Evolutionary conservation across 2,113 vertebrate genomes (phyloP), one percentile per base, ranked within the genome.

Genomic region (Cinclus cinclus): DNA sequence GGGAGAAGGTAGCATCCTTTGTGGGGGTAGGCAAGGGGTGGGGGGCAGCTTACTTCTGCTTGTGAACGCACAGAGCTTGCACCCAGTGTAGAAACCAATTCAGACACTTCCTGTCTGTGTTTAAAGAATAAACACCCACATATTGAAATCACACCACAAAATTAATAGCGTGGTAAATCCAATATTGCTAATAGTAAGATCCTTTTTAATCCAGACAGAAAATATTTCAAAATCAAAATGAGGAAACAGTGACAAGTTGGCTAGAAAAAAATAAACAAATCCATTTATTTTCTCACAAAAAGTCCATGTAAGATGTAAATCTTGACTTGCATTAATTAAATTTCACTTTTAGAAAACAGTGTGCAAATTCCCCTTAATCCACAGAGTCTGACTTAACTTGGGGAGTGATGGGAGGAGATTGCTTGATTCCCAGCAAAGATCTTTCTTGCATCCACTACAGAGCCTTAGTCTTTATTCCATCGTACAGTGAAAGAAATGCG

Each of bases 381-480:
- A 79, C 0, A 0, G 47, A 42, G 59, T 87, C 86, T 87, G 68
- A 94, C 17, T 94, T 89, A 69, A 83, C 19, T 3, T 37, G n/a
- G 46, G 35, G 15, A 47, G 10, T 24, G 46, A 74, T 42, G 64
- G 50, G 56, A 69, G 80, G 5, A 47, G 53, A 52, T 87, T 63
- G 91, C 67, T 93, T 84, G 81, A 39, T 52, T 74, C 83, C 41
- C 78, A 71, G 89, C 59, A 94, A 87, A 84, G 78, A 67, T 70
- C 89, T 95, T 91, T 94, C 76, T 60, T 84, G 92, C 70, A 59
- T 69, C 90, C 68, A 71, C 84, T 56, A 44, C 62, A 75, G 84
- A 96, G 65, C 52, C 69, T 78, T 58, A 47, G 74, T 39, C 89
- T 97, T 97, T 96, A 89, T 97, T 96, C 74, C 85, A 65, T 16